Percentiles rank a stretch among this genome's conserved stretches.
phyloP scores from a whole-genome alignment of 2,797 vertebrate genomes.

The Syndactyla subalaris region DNA sequence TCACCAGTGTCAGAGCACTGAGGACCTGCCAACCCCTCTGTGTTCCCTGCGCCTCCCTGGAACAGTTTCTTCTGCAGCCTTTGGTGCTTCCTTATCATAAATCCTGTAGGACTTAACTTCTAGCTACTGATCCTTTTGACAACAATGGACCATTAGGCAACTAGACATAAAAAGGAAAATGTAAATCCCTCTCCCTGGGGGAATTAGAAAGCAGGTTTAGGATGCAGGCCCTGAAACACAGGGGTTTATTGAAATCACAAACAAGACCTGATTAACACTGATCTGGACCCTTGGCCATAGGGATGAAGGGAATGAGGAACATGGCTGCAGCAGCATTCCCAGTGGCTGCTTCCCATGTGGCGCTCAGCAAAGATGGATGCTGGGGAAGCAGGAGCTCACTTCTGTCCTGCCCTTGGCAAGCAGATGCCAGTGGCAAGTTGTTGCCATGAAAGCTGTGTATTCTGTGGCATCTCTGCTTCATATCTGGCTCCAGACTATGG shows the following conservation, averaged over 20 bases:
- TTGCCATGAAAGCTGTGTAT: constrained; percentile 25
- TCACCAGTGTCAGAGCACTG: background rate
- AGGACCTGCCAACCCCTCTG: background rate
- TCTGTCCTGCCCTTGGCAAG: too few species aligned
- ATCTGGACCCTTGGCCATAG: too few species aligned
- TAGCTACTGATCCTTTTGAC: constrained; percentile 62
- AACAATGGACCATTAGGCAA: constrained; percentile 71
- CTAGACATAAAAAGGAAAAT: constrained; percentile 64
- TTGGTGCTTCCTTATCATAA: constrained; percentile 31
- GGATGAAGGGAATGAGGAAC: too few species aligned
- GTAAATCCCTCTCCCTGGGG: constrained; percentile 57
- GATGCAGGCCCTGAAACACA: constrained; percentile 51
- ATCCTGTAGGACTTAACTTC: constrained; percentile 61
- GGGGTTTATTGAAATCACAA: constrained; percentile 24
- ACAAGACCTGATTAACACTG: background rate
- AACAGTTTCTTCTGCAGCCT: background rate
- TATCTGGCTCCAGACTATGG: background rate
- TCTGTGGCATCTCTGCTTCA: background rate
- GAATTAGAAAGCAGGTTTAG: constrained; percentile 57
- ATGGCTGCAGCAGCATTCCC: too few species aligned
- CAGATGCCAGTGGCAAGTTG: too few species aligned
- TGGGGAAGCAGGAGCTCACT: too few species aligned
- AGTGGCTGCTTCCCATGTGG: too few species aligned
- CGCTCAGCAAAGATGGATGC: too few species aligned
- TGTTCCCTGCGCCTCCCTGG: background rate